Conservation (phyloP, 2,113 vertebrate species). For the Callocephalon fimbriatum region DNA sequence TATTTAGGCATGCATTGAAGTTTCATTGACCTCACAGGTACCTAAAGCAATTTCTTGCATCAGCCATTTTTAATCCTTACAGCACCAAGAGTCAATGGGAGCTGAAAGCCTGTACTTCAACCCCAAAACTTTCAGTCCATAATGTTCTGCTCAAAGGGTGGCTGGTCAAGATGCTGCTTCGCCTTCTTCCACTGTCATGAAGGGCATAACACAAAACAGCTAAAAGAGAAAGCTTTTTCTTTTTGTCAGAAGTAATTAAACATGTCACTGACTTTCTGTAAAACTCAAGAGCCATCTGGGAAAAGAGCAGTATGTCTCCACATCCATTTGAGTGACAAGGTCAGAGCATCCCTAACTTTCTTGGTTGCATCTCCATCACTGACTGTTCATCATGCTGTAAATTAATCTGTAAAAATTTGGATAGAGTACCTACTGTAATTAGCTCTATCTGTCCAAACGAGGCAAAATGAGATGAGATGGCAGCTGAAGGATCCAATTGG, state of each 20-base stretch:
- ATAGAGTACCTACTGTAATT: constrained; percentile 63
- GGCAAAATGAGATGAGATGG: constrained; percentile 21
- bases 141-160: neutral
- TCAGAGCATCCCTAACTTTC: constrained; percentile 52
- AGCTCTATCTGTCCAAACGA: constrained; percentile 44
- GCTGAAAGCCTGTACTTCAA: neutral
- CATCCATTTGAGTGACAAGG: constrained; percentile 69
- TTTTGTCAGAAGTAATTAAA: constrained; percentile 77
- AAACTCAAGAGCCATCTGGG: constrained; percentile 69
- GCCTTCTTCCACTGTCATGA: neutral
- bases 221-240: constrained; percentile 48
- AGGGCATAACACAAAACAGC: constrained; percentile 23
- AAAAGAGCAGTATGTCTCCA: constrained; percentile 63
- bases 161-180: neutral
- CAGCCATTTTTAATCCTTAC: neutral
- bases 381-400: constrained; percentile 66
- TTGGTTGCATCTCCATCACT: constrained; percentile 55
- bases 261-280: constrained; percentile 61
- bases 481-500: constrained; percentile 20
- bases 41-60: neutral
- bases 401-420: constrained; percentile 70
- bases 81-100: neutral
- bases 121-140: neutral
- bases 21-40: neutral
- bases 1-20: neutral